phyloP scores from a whole-genome alignment of 2,888 invertebrate genomes.

The Pyrochroa serraticornis region DNA sequence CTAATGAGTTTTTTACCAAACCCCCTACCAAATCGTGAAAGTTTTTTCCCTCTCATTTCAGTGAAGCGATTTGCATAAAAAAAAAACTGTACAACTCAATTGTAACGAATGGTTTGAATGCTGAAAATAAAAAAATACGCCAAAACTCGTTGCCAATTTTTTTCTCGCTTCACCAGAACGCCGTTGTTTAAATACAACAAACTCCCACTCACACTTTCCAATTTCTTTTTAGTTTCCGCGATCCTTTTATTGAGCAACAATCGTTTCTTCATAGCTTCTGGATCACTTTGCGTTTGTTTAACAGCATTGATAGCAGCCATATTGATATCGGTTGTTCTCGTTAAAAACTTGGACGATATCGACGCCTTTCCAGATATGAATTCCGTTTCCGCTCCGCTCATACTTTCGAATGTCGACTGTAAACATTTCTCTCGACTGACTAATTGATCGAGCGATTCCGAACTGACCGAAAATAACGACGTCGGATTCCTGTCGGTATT shows the following conservation, averaged over 20 bases:
- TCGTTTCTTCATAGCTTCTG: constrained; percentile 69
- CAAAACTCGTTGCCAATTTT: neutral
- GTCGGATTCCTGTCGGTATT: constrained; percentile 77
- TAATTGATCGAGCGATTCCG: constrained; percentile 68
- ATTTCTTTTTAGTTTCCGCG: constrained; percentile 82
- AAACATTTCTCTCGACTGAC: constrained; percentile 67
- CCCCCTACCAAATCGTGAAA: no score
- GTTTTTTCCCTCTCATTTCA: no score
- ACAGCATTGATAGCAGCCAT: constrained; percentile 64
- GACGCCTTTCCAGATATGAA: constrained; percentile 57
- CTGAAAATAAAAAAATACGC: no score
- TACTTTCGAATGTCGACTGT: constrained; percentile 73
- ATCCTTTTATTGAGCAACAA: constrained; percentile 83
- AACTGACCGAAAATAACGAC: constrained; percentile 76
- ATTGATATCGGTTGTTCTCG: constrained; percentile 54
- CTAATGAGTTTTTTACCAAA: no score
- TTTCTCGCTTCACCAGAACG: no score
- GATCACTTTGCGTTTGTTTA: constrained; percentile 64
- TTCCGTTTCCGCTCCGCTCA: constrained; percentile 67
- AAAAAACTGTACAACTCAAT: no score
- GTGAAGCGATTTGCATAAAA: no score
- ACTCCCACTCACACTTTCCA: constrained; percentile 84
- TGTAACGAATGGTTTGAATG: no score
- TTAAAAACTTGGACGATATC: constrained; percentile 66
- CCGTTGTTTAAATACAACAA: no score